Evolutionary conservation across 2,113 vertebrate species (phyloP).

Genomic region (Bubalus kerabau): DNA sequence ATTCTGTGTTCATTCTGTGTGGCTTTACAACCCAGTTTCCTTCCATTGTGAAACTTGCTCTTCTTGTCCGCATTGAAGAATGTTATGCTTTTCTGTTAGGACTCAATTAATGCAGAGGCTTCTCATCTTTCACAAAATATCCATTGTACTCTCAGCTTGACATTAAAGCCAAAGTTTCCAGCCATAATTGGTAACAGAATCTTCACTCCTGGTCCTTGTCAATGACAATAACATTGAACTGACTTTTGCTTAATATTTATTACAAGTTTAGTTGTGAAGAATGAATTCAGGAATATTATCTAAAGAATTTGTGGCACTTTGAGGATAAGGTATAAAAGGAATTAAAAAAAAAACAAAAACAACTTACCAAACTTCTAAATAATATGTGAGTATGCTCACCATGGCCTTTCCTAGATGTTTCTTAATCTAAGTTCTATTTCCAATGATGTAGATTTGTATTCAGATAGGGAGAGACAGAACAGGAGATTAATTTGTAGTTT

Average conservation of each 20-base stretch:
- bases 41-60: background rate
- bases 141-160: background rate
- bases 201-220: background rate
- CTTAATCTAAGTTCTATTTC: background rate
- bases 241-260: background rate
- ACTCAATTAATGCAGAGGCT: background rate
- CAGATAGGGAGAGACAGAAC: background rate
- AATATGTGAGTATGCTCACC: background rate
- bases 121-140: conserved; percentile 6
- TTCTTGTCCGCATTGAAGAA: background rate
- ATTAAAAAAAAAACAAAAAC: background rate
- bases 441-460: background rate
- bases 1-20: background rate
- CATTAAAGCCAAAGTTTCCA: conserved; percentile 6
- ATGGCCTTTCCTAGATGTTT: background rate
- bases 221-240: background rate
- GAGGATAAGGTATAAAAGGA: background rate
- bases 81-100: background rate
- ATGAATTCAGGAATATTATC: background rate
- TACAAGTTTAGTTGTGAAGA: background rate
- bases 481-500: background rate
- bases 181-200: background rate
- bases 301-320: background rate
- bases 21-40: background rate
- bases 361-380: background rate